These are phyloP conservation scores for Osmerus eperlanus DNA, from an alignment of 2,113 vertebrate species.

Conservation along the genomic window DNA sequence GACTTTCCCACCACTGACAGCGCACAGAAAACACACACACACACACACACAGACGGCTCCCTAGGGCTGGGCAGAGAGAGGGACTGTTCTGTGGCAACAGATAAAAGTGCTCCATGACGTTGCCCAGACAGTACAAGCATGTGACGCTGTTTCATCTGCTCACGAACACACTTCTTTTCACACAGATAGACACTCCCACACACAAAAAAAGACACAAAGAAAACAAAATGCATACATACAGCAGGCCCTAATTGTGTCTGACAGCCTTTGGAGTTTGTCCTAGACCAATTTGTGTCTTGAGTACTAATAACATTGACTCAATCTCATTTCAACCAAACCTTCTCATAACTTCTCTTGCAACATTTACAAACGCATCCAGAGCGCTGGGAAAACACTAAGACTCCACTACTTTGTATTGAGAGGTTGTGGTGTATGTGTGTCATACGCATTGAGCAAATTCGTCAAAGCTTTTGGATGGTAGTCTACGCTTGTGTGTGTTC, in stretches of 20 bases:
- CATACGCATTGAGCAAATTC: no score
- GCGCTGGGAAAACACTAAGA: not conserved
- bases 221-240: constrained; percentile 10
- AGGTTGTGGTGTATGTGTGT: not conserved
- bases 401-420: constrained; percentile 4
- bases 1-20: constrained; percentile 49
- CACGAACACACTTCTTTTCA: constrained; percentile 36
- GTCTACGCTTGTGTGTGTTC: not conserved
- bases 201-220: constrained; percentile 27
- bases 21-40: constrained; percentile 6
- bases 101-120: constrained; percentile 57
- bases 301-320: not conserved
- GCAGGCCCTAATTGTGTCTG: not conserved
- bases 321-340: not conserved
- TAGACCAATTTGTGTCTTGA: not conserved
- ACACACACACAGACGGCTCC: constrained; percentile 17
- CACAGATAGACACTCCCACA: constrained; percentile 33
- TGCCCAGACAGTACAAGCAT: constrained; percentile 60
- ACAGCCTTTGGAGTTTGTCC: not conserved
- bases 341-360: not conserved
- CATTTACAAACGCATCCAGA: not conserved
- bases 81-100: constrained; percentile 41
- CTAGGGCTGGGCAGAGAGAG: constrained; percentile 24
- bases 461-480: no score
- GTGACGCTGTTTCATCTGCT: constrained; percentile 61